Evolutionary conservation across 2,797 vertebrate species (phyloP).

Genomic region (Tapera naevia): DNA sequence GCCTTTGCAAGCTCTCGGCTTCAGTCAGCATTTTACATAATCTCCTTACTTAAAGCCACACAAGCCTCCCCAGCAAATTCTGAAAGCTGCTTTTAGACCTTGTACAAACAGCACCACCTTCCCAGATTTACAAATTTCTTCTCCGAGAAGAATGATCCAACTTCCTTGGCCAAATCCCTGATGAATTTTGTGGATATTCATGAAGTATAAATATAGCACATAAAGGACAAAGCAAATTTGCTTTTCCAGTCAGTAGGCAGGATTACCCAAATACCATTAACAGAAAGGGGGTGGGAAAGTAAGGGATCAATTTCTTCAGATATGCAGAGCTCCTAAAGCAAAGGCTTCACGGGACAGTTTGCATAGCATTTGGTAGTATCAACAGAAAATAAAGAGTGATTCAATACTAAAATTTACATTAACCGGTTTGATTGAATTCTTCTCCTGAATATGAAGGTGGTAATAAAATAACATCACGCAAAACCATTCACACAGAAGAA

Average conservation of each 20-base stretch:
- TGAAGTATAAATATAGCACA: slow-evolving; percentile 71
- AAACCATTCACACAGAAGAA: neutral
- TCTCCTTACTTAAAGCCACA: slow-evolving; percentile 75
- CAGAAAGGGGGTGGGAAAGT: neutral
- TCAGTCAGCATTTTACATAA: slow-evolving; percentile 71
- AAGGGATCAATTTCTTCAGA: neutral
- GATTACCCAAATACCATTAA: slow-evolving; percentile 62
- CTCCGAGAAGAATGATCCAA: slow-evolving; percentile 58
- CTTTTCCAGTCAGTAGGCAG: slow-evolving; percentile 57
- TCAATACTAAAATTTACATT: neutral
- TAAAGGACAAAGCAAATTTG: slow-evolving; percentile 74
- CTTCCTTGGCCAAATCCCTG: slow-evolving; percentile 72
- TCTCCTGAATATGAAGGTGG: slow-evolving; percentile 13
- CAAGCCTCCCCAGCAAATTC: slow-evolving; percentile 70
- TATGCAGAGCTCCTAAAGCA: neutral
- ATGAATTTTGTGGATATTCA: slow-evolving; percentile 71
- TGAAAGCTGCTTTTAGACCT: slow-evolving; percentile 75
- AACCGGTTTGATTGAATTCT: slow-evolving; percentile 26
- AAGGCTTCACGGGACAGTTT: neutral
- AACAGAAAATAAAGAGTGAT: neutral
- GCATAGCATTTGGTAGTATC: neutral
- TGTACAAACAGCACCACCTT: slow-evolving; percentile 64
- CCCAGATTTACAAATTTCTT: slow-evolving; percentile 67
- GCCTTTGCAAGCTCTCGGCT: slow-evolving; percentile 7
- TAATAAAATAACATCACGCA: neutral